Percentiles rank a stretch among this genome's conserved stretches.
phyloP scores from a whole-genome alignment of 2,888 invertebrate genomes.

The Tuta absoluta region DNA sequence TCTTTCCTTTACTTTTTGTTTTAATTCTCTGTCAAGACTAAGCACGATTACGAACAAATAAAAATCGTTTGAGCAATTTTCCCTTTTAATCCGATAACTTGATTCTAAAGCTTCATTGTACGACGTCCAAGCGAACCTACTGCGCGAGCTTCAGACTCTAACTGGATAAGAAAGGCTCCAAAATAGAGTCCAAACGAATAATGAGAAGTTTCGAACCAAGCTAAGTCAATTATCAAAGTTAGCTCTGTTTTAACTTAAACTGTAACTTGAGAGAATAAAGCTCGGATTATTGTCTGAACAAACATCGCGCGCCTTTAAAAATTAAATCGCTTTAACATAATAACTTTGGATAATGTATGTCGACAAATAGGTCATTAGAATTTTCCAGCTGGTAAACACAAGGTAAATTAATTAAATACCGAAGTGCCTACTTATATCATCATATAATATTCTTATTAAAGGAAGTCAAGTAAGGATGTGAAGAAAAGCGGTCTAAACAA shows the following conservation, averaged over 20 bases:
- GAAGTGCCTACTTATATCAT: no score
- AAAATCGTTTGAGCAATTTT: constrained; percentile 1
- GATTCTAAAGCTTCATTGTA: constrained; percentile 2
- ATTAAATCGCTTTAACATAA: neutral
- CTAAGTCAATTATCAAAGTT: constrained; percentile 16
- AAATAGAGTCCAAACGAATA: constrained; percentile 20
- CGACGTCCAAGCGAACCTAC: constrained; percentile 2
- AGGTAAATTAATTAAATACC: no score
- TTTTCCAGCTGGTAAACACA: no score
- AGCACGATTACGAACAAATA: neutral
- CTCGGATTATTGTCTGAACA: constrained; percentile 2
- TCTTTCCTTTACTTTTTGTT: neutral
- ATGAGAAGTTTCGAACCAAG: constrained; percentile 11
- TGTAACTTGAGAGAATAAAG: constrained; percentile 19
- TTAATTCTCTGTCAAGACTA: neutral
- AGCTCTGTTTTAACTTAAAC: constrained; percentile 17
- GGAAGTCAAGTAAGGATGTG: no score
- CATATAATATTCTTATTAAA: no score
- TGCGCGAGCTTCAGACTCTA: neutral
- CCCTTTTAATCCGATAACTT: constrained; percentile 14
- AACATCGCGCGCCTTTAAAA: constrained; percentile 6
- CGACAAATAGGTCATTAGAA: no score
- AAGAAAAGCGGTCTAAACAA: no score
- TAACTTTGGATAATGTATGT: neutral
- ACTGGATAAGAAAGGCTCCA: constrained; percentile 21